Base-by-base conservation (phyloP, 2,888 invertebrate genomes). In the Thecocarcelia acutangulata region DNA sequence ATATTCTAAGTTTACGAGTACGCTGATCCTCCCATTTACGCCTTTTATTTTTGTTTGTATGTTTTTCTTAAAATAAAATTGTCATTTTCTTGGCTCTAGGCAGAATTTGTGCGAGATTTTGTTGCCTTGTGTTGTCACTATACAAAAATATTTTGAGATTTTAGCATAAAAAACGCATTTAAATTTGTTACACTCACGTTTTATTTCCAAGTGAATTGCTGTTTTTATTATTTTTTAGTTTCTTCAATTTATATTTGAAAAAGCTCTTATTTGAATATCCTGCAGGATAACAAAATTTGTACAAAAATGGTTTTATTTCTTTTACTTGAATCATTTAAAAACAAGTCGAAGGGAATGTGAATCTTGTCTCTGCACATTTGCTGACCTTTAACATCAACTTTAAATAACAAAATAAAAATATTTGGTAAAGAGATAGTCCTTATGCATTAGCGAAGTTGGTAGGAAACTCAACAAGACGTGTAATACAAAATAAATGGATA, bases 101-200 rank as follows among this genome's bases (percentile, higher is more conserved):
- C 3, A 33, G 5, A 33, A 33, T 3, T 1, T 46, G n/a, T 44
- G n/a, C 46, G 13, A 46, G 12, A 37, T 8, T 24, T 9, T 13
- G 15, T 33, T 50, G 17, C 28, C 58, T 42, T 9, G 37, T 44
- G 52, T 56, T 73, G 44, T 58, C 73, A 58, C 58, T 59, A 74
- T 82, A n/a, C n/a, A 74, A 75, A 82, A 74, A 68, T 59, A 40
- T 74, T 78, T 66, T 59, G 59, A 81, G 76, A 78, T 82, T 82
- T 82, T 78, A 75, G 74, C 82, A 82, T 82, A 78, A 78, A 66
- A 82, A 82, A 82, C 78, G 56, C 82, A 82, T 82, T 82, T 78
- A 66, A 82, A 82, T 82, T 82, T 82, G 82, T 82, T 61, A 78
- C 78, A 78, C 82, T 78, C 78, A 78, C 82, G 78, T 82, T 82